A percentile compares a stretch with the other conserved stretches of the same genome.
Conservation (phyloP, 1,140 invertebrate species). For the Tetramorium alpestre region DNA sequence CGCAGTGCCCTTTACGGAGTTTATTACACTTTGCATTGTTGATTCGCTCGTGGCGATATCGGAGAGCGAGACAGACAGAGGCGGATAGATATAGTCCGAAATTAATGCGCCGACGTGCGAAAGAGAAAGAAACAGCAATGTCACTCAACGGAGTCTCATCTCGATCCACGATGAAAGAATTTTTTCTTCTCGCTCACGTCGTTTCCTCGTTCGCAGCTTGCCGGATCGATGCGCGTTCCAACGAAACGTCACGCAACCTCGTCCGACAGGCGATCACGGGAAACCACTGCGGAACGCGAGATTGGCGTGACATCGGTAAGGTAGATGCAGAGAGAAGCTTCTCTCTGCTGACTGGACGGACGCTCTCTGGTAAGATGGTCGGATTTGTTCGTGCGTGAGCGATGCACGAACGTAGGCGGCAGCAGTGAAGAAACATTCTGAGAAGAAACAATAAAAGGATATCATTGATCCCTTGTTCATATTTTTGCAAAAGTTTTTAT, state of each 20-base stretch:
- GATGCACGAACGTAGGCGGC: too few relatives aligned
- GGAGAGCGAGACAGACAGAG: not conserved
- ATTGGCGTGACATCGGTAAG: not conserved
- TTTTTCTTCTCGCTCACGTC: not conserved
- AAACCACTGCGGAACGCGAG: too few relatives aligned
- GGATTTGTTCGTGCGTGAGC: too few relatives aligned
- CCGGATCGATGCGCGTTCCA: constrained; percentile 11
- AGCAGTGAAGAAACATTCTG: too few relatives aligned
- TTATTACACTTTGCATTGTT: constrained; percentile 97
- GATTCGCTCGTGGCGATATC: not conserved
- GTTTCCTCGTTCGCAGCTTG: not conserved
- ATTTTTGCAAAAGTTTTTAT: too few relatives aligned
- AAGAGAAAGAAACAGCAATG: not conserved
- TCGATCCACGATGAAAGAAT: not conserved
- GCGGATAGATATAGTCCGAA: too few relatives aligned
- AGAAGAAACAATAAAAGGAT: too few relatives aligned
- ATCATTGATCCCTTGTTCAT: too few relatives aligned
- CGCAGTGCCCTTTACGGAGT: constrained; percentile 97
- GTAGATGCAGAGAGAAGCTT: too few relatives aligned
- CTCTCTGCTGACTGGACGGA: too few relatives aligned
- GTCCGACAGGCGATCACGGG: not conserved
- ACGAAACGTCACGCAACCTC: not conserved
- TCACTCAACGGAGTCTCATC: not conserved
- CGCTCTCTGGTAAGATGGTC: too few relatives aligned
- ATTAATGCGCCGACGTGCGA: too few relatives aligned